Conservation (phyloP, 92 coral and sea anemone genomes). For the Pocillopora meandrina region DNA sequence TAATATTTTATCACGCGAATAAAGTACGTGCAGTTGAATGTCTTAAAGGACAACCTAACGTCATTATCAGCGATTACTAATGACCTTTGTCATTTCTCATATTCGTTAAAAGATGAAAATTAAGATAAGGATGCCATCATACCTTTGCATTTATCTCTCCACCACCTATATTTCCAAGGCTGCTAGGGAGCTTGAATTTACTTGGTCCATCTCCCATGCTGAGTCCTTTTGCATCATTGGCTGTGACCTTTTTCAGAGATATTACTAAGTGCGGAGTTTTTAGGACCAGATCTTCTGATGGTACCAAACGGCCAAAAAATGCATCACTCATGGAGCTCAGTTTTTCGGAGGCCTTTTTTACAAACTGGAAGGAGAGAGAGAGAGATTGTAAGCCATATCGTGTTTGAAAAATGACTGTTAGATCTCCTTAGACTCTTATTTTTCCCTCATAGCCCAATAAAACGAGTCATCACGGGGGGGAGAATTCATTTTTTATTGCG, state of each 20-base stretch:
- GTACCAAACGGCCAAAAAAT: slow-evolving; percentile 30
- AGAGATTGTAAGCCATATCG: not conserved
- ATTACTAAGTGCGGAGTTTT: slow-evolving; percentile 12
- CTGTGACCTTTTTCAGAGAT: slow-evolving; percentile 25
- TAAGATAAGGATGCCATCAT: not conserved
- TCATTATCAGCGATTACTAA: not conserved
- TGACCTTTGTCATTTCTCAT: not conserved
- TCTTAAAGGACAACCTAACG: no score
- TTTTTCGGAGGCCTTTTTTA: slow-evolving; percentile 4
- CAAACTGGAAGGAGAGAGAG: not conserved
- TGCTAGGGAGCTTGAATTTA: slow-evolving; percentile 14
- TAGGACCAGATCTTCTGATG: slow-evolving; percentile 1
- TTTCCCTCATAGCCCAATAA: not conserved
- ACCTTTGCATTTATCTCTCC: slow-evolving; percentile 31
- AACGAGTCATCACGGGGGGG: no score
- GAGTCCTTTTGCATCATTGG: slow-evolving; percentile 27
- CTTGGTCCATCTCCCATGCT: slow-evolving; percentile 24
- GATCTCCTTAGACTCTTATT: not conserved
- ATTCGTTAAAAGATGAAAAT: not conserved
- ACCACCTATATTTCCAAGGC: slow-evolving; percentile 11
- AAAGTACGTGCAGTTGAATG: no score
- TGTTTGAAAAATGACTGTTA: not conserved
- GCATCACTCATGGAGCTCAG: slow-evolving; percentile 17
- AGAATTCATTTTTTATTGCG: not conserved
- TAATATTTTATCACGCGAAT: no score